Evolutionary conservation across 2,113 vertebrate genomes (phyloP).

Genomic region (Alethe castanea): DNA sequence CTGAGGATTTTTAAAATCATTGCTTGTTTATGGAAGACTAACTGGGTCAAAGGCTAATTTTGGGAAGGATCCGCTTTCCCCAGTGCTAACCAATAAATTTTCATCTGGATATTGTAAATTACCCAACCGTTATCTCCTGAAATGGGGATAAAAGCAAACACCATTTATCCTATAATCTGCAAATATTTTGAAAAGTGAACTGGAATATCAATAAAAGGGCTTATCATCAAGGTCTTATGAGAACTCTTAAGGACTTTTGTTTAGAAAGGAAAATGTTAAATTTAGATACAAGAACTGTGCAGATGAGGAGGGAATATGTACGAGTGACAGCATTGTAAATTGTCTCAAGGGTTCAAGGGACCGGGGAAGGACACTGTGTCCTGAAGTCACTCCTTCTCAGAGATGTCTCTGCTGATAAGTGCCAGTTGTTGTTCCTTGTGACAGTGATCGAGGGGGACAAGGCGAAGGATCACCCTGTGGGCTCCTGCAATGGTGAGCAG

Average conservation of each 20-base stretch:
- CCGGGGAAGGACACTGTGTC: conserved; percentile 43
- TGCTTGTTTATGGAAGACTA: conserved; percentile 25
- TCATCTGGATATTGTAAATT: neutral
- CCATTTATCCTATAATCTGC: conserved; percentile 26
- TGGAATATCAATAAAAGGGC: neutral
- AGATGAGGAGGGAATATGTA: neutral
- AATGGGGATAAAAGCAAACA: conserved; percentile 18
- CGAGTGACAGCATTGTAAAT: neutral
- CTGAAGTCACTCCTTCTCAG: conserved; percentile 43
- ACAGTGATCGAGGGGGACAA: conserved; percentile 48
- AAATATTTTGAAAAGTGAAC: conserved; percentile 33
- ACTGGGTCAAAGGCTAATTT: conserved; percentile 41
- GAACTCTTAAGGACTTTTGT: conserved; percentile 1
- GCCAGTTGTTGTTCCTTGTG: neutral
- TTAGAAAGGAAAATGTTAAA: conserved; percentile 6
- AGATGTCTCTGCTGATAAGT: conserved; percentile 42
- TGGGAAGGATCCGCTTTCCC: neutral
- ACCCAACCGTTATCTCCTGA: neutral
- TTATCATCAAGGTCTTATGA: neutral
- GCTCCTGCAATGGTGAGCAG: neutral
- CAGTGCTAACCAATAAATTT: neutral
- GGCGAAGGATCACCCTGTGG: conserved; percentile 8
- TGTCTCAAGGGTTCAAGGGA: conserved; percentile 42
- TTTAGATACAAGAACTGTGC: neutral
- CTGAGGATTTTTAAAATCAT: neutral